phyloP scores from a whole-genome alignment of 1,140 invertebrate genomes.

The Mya arenaria region DNA sequence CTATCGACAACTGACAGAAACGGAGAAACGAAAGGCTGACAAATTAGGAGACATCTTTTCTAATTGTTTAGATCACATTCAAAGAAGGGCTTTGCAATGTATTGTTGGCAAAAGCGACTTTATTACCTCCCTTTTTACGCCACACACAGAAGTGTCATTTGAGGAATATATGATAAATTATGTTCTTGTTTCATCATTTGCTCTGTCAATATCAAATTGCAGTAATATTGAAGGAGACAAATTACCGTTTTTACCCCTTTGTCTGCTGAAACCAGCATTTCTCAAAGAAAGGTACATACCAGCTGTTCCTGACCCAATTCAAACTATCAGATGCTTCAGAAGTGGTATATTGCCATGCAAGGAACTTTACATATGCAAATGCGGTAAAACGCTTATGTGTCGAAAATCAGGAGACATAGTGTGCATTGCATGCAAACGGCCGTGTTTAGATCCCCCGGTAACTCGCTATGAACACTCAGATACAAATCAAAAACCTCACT shows the following conservation, averaged over 20 bases:
- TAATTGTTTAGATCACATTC: background rate
- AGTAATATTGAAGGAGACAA: background rate
- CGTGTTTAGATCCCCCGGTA: too few species aligned
- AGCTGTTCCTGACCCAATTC: background rate
- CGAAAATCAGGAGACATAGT: too few species aligned
- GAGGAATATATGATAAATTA: background rate
- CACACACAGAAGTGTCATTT: background rate
- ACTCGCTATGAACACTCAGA: too few species aligned
- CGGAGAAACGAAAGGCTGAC: background rate
- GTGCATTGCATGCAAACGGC: too few species aligned
- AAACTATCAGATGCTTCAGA: background rate
- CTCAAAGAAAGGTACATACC: background rate
- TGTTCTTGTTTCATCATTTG: background rate
- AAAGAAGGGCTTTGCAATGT: background rate
- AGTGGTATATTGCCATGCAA: background rate
- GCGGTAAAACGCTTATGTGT: too few species aligned
- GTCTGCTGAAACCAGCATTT: background rate
- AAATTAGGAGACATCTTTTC: background rate
- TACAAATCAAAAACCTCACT: too few species aligned
- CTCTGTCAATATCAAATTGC: background rate
- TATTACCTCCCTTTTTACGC: background rate
- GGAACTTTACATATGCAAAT: background rate
- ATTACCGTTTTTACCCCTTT: background rate
- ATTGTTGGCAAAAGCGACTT: constrained; percentile 5
- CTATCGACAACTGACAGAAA: background rate